Percentiles rank a stretch among this genome's conserved stretches.
These are phyloP conservation scores for Tetragonula carbonaria DNA, from an alignment of 2,888 invertebrate genomes.

Conservation along the genomic window DNA sequence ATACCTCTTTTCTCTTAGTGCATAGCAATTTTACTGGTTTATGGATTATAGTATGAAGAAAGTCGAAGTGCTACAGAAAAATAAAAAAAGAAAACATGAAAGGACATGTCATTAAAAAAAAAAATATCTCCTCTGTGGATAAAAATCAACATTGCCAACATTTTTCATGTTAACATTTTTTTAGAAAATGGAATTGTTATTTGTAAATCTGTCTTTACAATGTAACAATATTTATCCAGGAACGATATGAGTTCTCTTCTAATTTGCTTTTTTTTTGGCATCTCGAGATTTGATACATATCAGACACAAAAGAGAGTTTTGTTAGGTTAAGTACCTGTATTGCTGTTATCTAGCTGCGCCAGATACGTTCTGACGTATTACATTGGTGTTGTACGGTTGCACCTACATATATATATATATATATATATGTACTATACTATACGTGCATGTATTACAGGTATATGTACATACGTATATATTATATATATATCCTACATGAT, in stretches of 20 bases:
- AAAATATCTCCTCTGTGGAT: neutral
- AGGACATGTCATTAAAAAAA: neutral
- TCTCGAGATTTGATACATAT: conserved; percentile 6
- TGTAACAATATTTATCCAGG: conserved; percentile 5
- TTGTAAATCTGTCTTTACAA: conserved; percentile 6
- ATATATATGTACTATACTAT: neutral
- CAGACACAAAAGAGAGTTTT: conserved; percentile 7
- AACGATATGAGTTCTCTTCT: neutral
- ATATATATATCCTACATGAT: neutral
- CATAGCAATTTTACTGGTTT: neutral
- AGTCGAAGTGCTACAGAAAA: neutral
- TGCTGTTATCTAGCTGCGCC: conserved; percentile 17
- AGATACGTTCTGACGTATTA: neutral
- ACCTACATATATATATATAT: neutral
- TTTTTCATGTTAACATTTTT: neutral
- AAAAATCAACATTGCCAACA: neutral
- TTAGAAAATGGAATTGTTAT: neutral
- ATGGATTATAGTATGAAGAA: neutral
- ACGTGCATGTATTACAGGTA: neutral
- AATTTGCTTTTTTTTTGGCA: neutral
- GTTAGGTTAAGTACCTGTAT: conserved; percentile 50
- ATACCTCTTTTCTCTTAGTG: neutral
- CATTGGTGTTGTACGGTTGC: neutral
- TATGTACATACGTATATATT: no score
- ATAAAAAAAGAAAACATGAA: neutral